These are phyloP conservation scores for Galagoides demidoff DNA, from an alignment of 2,797 vertebrate species.

Conservation along the genomic window DNA sequence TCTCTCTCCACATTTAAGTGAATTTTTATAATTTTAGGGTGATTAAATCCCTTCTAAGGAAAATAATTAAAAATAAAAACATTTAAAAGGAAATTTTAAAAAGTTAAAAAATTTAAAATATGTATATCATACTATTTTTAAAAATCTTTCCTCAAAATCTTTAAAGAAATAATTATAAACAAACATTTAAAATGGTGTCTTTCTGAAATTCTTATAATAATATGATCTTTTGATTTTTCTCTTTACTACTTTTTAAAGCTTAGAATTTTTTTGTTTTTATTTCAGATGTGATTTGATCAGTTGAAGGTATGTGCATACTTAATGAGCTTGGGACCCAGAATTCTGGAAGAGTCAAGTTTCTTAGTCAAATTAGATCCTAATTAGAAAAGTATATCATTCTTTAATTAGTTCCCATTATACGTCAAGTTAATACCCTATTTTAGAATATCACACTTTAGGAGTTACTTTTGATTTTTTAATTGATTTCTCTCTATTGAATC, in stretches of 20 bases:
- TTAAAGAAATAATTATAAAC: no score
- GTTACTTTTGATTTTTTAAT: constrained; percentile 16
- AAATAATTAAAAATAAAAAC: background rate
- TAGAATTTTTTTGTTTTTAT: background rate
- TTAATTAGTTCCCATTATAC: constrained; percentile 32
- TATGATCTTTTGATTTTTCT: constrained; percentile 25
- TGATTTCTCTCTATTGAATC: background rate
- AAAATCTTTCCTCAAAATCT: no score
- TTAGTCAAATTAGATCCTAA: constrained; percentile 13
- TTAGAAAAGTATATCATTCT: background rate
- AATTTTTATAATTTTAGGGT: background rate
- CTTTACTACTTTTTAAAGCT: background rate
- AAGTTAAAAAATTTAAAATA: background rate
- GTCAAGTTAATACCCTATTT: background rate
- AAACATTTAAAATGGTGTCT: background rate
- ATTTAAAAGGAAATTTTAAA: no score
- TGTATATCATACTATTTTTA: background rate
- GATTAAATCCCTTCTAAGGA: background rate
- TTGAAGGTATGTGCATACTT: background rate
- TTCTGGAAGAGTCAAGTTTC: background rate
- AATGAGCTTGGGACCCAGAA: background rate
- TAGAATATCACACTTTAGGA: background rate
- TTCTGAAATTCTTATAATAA: background rate
- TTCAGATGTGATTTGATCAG: background rate
- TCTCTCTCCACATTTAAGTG: no score